Base-by-base conservation (phyloP, 2,113 vertebrate species). In the Crotophaga sulcirostris region DNA sequence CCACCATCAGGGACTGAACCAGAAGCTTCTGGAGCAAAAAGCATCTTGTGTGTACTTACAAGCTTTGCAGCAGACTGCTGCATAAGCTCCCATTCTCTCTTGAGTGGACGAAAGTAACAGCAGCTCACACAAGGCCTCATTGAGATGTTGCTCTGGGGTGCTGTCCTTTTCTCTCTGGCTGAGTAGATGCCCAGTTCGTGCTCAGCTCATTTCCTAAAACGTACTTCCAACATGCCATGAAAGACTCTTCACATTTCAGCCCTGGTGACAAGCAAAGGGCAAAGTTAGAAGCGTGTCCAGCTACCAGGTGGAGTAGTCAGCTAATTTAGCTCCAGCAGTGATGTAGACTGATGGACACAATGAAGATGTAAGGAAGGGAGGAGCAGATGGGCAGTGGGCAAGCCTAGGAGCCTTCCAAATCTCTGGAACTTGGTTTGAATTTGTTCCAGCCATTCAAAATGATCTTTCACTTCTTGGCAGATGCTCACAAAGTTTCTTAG, bases 381-480 rank as follows among this genome's bases (percentile, higher is more conserved):
- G 84, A 92, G 90, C 88, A 96, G 92, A 95, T 96, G 92, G 90
- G 90, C 86, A 96, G 69, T 81, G 86, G 95, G 92, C 85, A 90
- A 86, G 94, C 23, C 93, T 90, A 80, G 42, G 60, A 95, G 85
- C 73, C 63, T 96, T 95, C 88, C 88, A 89, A 66, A 80, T 94
- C 88, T 79, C 76, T 95, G 88, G 90, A 95, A 90, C 96, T 81
- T 82, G 83, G 79, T 54, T 96, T 97, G 96, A 95, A 94, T 92
- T 95, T 81, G 60, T 94, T 97, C 96, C 96, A 96, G 88, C 88
- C 88, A 92, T 96, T 96, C 96, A 96, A 94, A 95, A 90, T 89
- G 83, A 51, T 96, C 96, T 90, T 96, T 92, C 58, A n/a, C 74
- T 94, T 92, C 83, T 96, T 96, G 96, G 96, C 96, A 93, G 91